Evolutionary conservation across 2,888 invertebrate genomes (phyloP).

Genomic region (Isotomurus palustris): DNA sequence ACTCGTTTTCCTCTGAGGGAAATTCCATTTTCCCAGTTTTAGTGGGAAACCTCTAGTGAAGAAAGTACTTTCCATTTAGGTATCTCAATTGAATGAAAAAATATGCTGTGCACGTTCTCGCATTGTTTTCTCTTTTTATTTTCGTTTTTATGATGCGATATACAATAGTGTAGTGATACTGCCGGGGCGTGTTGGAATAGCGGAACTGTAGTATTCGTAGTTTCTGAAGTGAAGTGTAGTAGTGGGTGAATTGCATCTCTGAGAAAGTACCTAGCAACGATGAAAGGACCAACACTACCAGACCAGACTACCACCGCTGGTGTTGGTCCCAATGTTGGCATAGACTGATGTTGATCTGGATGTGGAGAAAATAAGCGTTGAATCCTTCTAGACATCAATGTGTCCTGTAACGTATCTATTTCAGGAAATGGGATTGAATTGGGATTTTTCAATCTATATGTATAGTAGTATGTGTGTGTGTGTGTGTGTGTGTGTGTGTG

Average conservation of each 20-base stretch:
- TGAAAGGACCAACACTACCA: too few relatives aligned
- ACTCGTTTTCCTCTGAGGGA: too few relatives aligned
- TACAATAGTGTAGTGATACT: background rate
- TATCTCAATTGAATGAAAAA: background rate
- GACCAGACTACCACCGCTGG: too few relatives aligned
- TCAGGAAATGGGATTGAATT: conserved; percentile 10
- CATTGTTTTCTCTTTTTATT: conserved; percentile 1
- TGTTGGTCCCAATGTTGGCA: too few relatives aligned
- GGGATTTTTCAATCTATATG: conserved; percentile 7
- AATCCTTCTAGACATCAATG: background rate
- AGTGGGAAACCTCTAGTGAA: too few relatives aligned
- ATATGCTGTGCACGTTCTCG: conserved; percentile 3
- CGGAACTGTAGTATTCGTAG: background rate
- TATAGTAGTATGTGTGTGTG: too few relatives aligned
- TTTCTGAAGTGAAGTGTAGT: background rate
- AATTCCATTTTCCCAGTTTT: too few relatives aligned
- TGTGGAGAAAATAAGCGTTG: too few relatives aligned
- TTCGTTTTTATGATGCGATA: background rate
- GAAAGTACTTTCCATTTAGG: too few relatives aligned
- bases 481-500: too few relatives aligned
- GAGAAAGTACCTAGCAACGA: too few relatives aligned
- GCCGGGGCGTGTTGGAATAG: background rate
- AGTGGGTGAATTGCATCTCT: background rate
- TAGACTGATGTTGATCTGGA: too few relatives aligned
- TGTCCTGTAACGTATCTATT: background rate